A percentile compares a stretch with the other conserved stretches of the same genome.
Conservation (phyloP, 2,797 vertebrate species). For the Pampus argenteus region DNA sequence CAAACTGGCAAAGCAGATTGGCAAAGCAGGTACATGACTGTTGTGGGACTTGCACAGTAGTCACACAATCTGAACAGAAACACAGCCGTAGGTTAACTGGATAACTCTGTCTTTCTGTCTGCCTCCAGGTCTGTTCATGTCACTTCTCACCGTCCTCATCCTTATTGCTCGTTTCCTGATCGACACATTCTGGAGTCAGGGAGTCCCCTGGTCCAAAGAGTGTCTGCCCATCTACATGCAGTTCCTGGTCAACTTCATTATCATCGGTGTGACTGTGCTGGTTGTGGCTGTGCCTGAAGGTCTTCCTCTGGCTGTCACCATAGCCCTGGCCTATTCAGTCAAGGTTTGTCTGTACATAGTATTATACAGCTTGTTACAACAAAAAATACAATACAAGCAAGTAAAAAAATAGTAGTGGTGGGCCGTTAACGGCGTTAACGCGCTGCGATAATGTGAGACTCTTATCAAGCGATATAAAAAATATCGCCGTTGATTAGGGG, state of each 20-base stretch:
- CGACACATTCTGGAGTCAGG: constrained; percentile 94
- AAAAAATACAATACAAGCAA: too few species aligned
- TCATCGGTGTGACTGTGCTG: constrained; percentile 97
- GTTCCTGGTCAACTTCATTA: constrained; percentile 99
- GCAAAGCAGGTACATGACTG: constrained; percentile 91
- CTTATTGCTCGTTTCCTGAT: constrained; percentile 94
- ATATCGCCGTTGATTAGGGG: too few species aligned
- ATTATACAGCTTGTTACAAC: too few species aligned
- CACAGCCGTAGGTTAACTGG: not conserved
- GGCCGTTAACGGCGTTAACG: too few species aligned
- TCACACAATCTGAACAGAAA: too few species aligned
- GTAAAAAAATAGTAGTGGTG: too few species aligned
- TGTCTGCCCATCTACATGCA: constrained; percentile 95
- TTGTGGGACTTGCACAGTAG: not conserved
- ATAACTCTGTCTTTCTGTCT: constrained; percentile 4
- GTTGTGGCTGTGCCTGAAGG: constrained; percentile 98
- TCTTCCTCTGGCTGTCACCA: constrained; percentile 97
- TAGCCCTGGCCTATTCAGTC: constrained; percentile 97
- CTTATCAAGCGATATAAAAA: too few species aligned
- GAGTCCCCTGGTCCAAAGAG: constrained; percentile 88
- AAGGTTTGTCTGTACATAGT: constrained; percentile 81
- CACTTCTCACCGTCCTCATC: constrained; percentile 94
- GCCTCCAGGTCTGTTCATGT: constrained; percentile 94
- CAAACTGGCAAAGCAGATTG: constrained; percentile 97
- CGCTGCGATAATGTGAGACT: too few species aligned